Conservation (phyloP, 2,888 invertebrate species). For the Romanomermis culicivorax region DNA sequence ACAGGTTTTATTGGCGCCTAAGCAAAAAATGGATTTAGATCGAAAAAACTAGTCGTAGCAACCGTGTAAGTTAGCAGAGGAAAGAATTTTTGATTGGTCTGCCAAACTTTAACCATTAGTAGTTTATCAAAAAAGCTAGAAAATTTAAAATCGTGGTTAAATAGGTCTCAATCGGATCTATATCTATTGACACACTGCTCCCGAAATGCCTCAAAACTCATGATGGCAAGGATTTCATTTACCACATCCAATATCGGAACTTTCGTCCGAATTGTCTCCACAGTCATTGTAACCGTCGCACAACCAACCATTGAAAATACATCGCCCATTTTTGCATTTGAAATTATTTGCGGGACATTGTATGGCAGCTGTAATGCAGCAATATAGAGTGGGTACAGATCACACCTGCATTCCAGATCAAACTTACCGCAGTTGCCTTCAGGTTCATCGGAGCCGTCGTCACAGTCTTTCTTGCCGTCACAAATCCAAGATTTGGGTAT, state of each 20-base stretch:
- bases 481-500: slow-evolving; percentile 85
- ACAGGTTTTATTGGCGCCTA: slow-evolving; percentile 64
- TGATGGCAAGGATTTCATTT: too few species aligned
- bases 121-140: neutral
- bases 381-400: slow-evolving; percentile 11
- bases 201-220: too few species aligned
- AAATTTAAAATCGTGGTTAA: too few species aligned
- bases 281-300: slow-evolving; percentile 28
- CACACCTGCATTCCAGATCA: neutral
- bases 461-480: slow-evolving; percentile 88
- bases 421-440: slow-evolving; percentile 15
- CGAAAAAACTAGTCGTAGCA: too few species aligned
- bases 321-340: slow-evolving; percentile 28
- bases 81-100: too few species aligned
- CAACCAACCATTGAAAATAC: slow-evolving; percentile 26
- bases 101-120: too few species aligned
- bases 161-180: too few species aligned
- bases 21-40: too few species aligned
- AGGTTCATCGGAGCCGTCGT: slow-evolving; percentile 74
- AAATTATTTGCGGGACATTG: slow-evolving; percentile 37
- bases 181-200: too few species aligned
- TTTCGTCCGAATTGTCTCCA: slow-evolving; percentile 18
- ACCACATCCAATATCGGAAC: neutral
- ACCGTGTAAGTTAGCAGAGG: too few species aligned
- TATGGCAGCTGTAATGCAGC: slow-evolving; percentile 14